A percentile compares a stretch with the other conserved stretches of the same genome.
phyloP scores from a whole-genome alignment of 2,113 vertebrate genomes.

The Paratilapia polleni region DNA sequence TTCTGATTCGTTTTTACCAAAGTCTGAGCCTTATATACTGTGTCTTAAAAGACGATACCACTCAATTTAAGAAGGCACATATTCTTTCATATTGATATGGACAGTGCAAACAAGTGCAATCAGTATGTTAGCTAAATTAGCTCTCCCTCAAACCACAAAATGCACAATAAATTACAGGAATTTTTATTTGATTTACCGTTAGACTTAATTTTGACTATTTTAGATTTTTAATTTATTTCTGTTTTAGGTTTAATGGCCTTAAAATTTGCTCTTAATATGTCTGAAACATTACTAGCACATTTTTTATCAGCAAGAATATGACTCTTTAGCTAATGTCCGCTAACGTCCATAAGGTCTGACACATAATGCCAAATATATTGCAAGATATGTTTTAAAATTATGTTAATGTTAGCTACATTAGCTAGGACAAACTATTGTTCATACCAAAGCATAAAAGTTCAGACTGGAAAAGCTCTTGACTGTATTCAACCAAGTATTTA shows the following conservation, averaged over 20 bases:
- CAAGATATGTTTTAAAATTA: not conserved
- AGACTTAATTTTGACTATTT: not conserved
- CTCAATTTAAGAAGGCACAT: constrained; percentile 11
- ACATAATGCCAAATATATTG: not conserved
- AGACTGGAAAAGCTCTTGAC: not conserved
- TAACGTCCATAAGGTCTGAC: too few species aligned
- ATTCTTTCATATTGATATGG: not conserved
- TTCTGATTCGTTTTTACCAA: constrained; percentile 27
- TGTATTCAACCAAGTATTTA: not conserved
- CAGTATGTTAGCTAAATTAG: not conserved
- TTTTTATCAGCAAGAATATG: not conserved
- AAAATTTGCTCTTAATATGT: not conserved
- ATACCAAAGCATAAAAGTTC: not conserved
- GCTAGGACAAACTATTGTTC: not conserved
- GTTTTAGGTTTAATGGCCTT: not conserved
- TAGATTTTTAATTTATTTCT: not conserved
- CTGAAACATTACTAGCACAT: not conserved
- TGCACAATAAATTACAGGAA: not conserved
- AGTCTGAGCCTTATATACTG: constrained; percentile 44
- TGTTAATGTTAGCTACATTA: not conserved
- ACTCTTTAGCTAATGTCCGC: too few species aligned
- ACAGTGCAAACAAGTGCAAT: not conserved
- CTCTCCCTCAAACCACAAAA: not conserved
- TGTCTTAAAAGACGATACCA: constrained; percentile 37
- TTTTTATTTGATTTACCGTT: too few species aligned